Evolutionary conservation across 2,888 invertebrate species (phyloP), one percentile per base, ranked within the genome.

Genomic region (Parnassius apollo): DNA sequence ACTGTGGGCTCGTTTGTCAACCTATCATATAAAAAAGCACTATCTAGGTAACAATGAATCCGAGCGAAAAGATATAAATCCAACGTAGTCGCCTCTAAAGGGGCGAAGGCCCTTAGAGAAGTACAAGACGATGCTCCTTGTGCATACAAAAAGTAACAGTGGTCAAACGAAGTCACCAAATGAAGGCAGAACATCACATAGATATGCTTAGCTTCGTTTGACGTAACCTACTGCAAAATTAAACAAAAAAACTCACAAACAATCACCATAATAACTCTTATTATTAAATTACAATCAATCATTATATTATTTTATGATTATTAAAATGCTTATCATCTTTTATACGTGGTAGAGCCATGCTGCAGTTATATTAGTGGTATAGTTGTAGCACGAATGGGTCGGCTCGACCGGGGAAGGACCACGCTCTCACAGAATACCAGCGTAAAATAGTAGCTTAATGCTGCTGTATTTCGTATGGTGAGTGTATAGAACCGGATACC

Each of bases 41-140:
- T 35, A 7, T 35, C 35, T 35, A 7, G 35, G 35, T 1, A 35
- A 35, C 35, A 35, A 35, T 35, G 35, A 35, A 4, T 7, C 84
- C 67, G 88, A 89, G 76, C 68, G 83, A 76, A 86, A 78, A 76
- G 84, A 83, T 73, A 89, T 85, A 88, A 89, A 86, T 75, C 82
- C 88, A 66, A 82, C 83, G 81, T 87, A 86, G 79, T 88, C 88
- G 66, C 88, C 90, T 74, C 77, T 88, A 72, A 91, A 90, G 78
- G 80, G 74, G 75, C 82, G 91, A 76, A 81, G 86, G 80, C 85
- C 84, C 62, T 79, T 91, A 77, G 90, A 89, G 85, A 91, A 91
- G 82, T 85, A 91, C 75, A 91, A 91, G 89, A 91, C 91, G 64
- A 90, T 90, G 78, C 86, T 91, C 79, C 86, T 90, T 69, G 83